Conservation (phyloP, 2,797 vertebrate species). For the Pagetopsis macropterus region DNA sequence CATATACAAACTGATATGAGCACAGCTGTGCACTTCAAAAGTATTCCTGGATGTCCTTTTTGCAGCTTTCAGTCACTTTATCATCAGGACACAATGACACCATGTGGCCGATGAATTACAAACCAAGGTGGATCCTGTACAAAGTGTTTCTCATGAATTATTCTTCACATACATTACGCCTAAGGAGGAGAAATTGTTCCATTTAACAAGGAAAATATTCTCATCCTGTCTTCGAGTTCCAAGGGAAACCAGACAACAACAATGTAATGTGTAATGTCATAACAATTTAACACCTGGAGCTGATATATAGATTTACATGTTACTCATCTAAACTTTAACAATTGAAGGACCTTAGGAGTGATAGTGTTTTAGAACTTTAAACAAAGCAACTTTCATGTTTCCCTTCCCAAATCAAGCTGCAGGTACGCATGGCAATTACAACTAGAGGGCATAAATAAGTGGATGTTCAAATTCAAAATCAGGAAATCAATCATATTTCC, state of each 20-base stretch:
- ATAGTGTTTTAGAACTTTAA: slow-evolving; percentile 2
- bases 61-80: slow-evolving; percentile 58
- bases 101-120: slow-evolving; percentile 59
- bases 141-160: slow-evolving; percentile 69
- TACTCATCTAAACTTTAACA: slow-evolving; percentile 33
- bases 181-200: slow-evolving; percentile 60
- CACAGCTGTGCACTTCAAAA: slow-evolving; percentile 62
- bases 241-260: slow-evolving; percentile 32
- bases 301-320: slow-evolving; percentile 34
- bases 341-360: slow-evolving; percentile 32
- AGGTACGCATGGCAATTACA: slow-evolving; percentile 20
- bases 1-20: slow-evolving; percentile 51
- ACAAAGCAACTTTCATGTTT: background rate
- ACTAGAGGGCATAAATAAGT: slow-evolving; percentile 18
- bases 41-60: slow-evolving; percentile 61
- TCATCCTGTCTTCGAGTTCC: slow-evolving; percentile 23
- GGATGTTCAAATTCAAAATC: slow-evolving; percentile 38
- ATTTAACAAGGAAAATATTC: slow-evolving; percentile 55
- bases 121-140: slow-evolving; percentile 38
- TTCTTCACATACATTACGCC: slow-evolving; percentile 60
- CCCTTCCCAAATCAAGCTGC: slow-evolving; percentile 12
- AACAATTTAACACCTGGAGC: slow-evolving; percentile 37
- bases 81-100: slow-evolving; percentile 63
- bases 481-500: slow-evolving; percentile 50
- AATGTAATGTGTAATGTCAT: slow-evolving; percentile 36